Conservation (phyloP, 1,140 invertebrate species). For the Bombus fervidus region DNA sequence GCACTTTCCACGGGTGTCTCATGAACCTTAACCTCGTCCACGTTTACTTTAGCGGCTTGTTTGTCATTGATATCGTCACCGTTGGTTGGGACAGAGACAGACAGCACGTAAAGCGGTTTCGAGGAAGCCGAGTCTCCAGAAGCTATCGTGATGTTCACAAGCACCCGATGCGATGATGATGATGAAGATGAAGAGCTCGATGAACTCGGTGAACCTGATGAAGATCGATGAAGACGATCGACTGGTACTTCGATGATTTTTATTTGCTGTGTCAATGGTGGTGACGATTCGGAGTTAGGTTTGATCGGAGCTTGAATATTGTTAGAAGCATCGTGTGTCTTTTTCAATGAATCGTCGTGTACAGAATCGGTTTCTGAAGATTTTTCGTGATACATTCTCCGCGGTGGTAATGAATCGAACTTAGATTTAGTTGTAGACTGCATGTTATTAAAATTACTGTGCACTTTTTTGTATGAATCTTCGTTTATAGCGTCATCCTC, state of each 20-base stretch:
- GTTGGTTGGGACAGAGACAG: conserved; percentile 87
- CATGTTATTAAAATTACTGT: too few species aligned
- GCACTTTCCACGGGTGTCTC: conserved; percentile 14
- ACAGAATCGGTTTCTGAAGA: too few species aligned
- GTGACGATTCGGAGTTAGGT: conserved; percentile 13
- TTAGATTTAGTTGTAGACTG: neutral
- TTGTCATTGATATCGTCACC: conserved; percentile 75
- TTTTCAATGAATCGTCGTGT: too few species aligned
- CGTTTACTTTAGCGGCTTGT: conserved; percentile 15
- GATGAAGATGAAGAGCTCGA: neutral
- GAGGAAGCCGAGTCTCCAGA: conserved; percentile 84
- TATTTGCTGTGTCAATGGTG: conserved; percentile 47
- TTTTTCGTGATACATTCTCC: too few species aligned
- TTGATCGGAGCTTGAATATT: too few species aligned
- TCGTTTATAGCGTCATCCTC: neutral
- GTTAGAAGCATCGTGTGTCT: too few species aligned
- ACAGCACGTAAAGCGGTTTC: conserved; percentile 88
- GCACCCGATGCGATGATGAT: conserved; percentile 79
- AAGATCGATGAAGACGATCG: neutral
- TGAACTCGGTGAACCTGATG: neutral
- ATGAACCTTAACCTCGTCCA: conserved; percentile 31
- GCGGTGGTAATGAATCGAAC: neutral
- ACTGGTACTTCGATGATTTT: conserved; percentile 63
- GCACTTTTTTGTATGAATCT: too few species aligned
- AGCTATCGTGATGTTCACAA: conserved; percentile 90